phyloP scores from a whole-genome alignment of 2,888 invertebrate species.

The Chelonus formosanus region DNA sequence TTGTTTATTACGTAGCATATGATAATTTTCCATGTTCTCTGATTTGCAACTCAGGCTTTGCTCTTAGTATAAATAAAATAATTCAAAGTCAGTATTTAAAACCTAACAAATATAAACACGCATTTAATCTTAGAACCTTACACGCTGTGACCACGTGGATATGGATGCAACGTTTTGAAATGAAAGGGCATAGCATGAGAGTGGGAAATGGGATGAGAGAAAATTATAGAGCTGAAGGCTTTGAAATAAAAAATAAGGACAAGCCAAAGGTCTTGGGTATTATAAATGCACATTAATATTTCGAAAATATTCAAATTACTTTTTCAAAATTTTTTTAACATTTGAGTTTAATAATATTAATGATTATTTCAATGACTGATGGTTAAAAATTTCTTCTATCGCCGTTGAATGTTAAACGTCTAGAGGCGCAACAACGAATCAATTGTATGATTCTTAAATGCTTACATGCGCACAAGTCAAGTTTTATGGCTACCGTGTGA shows the following conservation, averaged over 20 bases:
- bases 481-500: background rate
- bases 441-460: constrained; percentile 4
- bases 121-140: background rate
- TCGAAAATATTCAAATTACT: no score
- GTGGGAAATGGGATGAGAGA: background rate
- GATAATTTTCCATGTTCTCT: no score
- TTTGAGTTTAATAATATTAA: no score
- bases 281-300: background rate
- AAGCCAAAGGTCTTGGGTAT: background rate
- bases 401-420: background rate
- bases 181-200: background rate
- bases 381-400: no score
- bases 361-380: no score
- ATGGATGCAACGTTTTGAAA: background rate
- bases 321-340: no score
- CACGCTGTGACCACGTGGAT: constrained; percentile 7
- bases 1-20: no score
- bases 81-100: no score
- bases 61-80: no score
- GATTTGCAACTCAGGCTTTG: no score
- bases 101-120: background rate
- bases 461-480: constrained; percentile 3
- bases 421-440: background rate
- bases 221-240: background rate
- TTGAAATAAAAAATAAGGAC: background rate